Evolutionary conservation across 64 coral and sea anemone species (phyloP), one percentile per base, ranked within the genome.

Genomic region (Stichodactyla mertensii): DNA sequence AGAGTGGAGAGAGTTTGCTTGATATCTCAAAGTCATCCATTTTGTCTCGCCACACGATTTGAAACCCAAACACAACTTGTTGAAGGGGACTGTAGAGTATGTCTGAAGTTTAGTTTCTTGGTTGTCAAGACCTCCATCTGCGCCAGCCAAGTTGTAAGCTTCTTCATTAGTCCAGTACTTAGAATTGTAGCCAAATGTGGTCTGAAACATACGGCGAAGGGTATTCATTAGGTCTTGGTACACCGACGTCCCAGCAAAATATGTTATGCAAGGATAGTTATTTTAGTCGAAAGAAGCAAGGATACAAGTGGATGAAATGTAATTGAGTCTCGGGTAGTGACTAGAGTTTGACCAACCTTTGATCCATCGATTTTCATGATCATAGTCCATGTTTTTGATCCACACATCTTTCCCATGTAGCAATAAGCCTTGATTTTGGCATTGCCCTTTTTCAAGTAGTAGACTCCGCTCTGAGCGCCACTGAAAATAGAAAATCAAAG

Each of bases 61-160:
- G 57, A 92, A 55, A 2, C 90, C 90, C 53, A 92, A 18, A 83
- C 90, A 92, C 13, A 92, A 31, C n/a, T 87, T 54, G 85, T 31
- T 56, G 64, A 92, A 92, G 0, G 85, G 51, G 15, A 27, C 55
- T 36, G 18, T 87, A 58, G 78, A 87, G 79, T 92, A 92, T 6
- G 85, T 87, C 4, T 70, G 59, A 15, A 92, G 59, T 67, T 92
- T 92, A 6, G 90, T 92, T 77, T 92, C 90, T 56, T 36, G 6
- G 8, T 55, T 18, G 22, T 83, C 67, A 57, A 92, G 55, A 27
- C 91, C 91, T 31, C 27, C 71, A 11, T 20, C 71, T 19, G 77
- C 86, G 7, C 60, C 85, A 61, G 20, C 60, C 8, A 60, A 45
- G 61, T 83, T 84, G 79, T 81, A 84, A 1, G 16, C 19, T 0